Percentiles rank a stretch among this genome's conserved stretches.
Evolutionary conservation across 2,797 vertebrate genomes (phyloP).

Genomic region (Gallirallus australis): DNA sequence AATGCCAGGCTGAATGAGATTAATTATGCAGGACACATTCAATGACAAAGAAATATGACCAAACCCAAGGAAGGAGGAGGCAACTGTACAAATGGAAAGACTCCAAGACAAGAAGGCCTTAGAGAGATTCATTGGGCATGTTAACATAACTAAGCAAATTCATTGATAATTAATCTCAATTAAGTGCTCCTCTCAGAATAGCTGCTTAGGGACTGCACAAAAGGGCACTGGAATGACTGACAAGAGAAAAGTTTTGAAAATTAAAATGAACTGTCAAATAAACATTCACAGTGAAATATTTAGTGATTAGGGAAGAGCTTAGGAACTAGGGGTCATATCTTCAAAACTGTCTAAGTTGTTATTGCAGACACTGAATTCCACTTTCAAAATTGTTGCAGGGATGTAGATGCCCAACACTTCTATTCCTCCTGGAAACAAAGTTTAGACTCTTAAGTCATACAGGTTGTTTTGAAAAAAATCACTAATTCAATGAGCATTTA

Average conservation of each 20-base stretch:
- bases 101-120: conserved; percentile 61
- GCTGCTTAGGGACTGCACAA: conserved; percentile 29
- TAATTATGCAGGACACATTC: conserved; percentile 53
- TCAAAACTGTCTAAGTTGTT: conserved; percentile 2
- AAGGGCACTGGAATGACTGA: conserved; percentile 43
- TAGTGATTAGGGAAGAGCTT: conserved; percentile 6
- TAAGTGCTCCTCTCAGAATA: conserved; percentile 37
- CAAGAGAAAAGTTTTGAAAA: conserved; percentile 38
- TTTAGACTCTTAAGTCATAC: background rate
- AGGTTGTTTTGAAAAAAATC: background rate
- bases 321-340: background rate
- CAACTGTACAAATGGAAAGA: conserved; percentile 63
- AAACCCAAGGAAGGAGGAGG: conserved; percentile 46
- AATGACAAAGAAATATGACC: conserved; percentile 52
- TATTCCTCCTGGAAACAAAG: background rate
- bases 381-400: conserved; percentile 22
- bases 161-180: conserved; percentile 48
- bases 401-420: conserved; percentile 1
- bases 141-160: conserved; percentile 62
- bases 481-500: background rate
- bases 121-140: conserved; percentile 57
- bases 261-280: conserved; percentile 40
- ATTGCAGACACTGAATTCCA: background rate
- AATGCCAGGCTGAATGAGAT: conserved; percentile 62
- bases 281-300: conserved; percentile 37